phyloP scores from a whole-genome alignment of 2,113 vertebrate genomes.

The Plectropomus leopardus region DNA sequence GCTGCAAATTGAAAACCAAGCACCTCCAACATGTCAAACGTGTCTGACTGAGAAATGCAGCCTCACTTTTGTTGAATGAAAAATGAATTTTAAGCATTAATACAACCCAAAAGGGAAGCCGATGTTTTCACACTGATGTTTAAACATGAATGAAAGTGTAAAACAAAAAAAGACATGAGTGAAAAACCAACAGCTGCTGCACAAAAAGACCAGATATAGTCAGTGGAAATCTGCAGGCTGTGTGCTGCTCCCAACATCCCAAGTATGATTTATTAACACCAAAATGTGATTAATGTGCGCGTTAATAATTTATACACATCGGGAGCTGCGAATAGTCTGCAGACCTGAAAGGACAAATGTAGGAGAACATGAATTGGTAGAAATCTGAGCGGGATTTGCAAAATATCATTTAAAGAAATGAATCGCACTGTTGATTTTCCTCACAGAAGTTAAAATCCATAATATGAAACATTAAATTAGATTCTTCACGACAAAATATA shows the following conservation, averaged over 20 bases:
- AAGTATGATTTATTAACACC: slow-evolving; percentile 59
- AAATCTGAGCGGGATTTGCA: neutral
- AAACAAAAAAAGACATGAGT: neutral
- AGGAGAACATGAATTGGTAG: neutral
- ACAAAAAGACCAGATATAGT: neutral
- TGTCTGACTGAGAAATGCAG: neutral
- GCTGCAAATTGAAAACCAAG: neutral
- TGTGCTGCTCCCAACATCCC: neutral
- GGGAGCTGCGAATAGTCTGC: slow-evolving; percentile 5
- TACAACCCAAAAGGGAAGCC: too few relatives aligned
- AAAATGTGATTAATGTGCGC: slow-evolving; percentile 43
- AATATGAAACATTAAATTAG: neutral
- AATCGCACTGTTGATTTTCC: neutral
- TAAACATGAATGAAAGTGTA: neutral
- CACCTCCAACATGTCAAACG: too few relatives aligned
- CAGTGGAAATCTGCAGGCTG: neutral
- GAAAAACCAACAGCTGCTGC: neutral
- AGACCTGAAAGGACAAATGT: slow-evolving; percentile 12
- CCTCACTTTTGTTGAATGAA: neutral
- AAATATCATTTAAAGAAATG: neutral
- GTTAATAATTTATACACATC: slow-evolving; percentile 48
- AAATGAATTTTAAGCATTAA: neutral
- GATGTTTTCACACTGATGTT: too few relatives aligned
- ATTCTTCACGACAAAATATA: neutral
- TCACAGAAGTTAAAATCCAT: neutral